Evolutionary conservation across 2,888 invertebrate genomes (phyloP).

Genomic region (Metallyticus violacea): DNA sequence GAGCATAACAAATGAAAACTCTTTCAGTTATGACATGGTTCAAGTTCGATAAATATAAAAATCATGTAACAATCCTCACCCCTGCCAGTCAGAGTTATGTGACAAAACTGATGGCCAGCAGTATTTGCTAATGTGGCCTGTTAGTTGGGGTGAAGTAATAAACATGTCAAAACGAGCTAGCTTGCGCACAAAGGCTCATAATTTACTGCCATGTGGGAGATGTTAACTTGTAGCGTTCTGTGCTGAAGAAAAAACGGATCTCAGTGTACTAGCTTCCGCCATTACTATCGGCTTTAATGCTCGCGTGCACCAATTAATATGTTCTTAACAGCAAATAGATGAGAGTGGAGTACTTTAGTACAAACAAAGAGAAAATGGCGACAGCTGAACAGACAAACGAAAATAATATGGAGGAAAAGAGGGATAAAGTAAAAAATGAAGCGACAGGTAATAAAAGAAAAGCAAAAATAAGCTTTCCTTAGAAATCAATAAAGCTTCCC

Average conservation of each 20-base stretch:
- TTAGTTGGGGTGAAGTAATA: neutral
- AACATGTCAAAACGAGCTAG: neutral
- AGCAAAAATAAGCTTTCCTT: too few relatives aligned
- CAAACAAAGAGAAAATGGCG: neutral
- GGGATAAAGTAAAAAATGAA: too few relatives aligned
- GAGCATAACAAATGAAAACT: neutral
- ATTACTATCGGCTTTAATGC: neutral
- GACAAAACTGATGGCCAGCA: neutral
- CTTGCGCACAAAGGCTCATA: neutral
- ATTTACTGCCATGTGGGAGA: neutral
- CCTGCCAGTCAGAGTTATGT: neutral
- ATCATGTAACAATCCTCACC: neutral
- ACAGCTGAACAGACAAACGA: neutral
- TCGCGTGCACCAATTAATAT: neutral
- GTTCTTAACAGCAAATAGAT: too few relatives aligned
- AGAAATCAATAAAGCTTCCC: too few relatives aligned
- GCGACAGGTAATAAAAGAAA: too few relatives aligned
- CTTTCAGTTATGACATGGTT: neutral
- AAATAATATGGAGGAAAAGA: too few relatives aligned
- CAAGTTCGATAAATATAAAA: neutral
- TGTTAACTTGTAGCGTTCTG: neutral
- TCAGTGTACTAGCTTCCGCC: too few relatives aligned
- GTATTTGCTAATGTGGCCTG: neutral
- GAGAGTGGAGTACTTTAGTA: too few relatives aligned
- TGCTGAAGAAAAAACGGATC: neutral